These are phyloP conservation scores for Morelia viridis DNA, from an alignment of 2,797 vertebrate species.

Conservation along the genomic window DNA sequence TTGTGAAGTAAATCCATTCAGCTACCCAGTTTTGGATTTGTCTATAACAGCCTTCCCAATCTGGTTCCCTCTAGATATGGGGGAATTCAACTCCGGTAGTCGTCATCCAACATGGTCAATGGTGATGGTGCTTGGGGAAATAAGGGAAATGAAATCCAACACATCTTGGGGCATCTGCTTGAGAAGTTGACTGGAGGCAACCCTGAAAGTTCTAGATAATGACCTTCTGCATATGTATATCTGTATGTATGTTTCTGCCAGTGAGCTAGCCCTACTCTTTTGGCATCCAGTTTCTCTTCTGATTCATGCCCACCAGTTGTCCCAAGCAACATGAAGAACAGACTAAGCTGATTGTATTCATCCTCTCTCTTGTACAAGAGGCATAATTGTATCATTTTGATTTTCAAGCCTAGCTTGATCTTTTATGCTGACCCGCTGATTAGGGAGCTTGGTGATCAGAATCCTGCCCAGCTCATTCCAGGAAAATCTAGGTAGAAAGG, in stretches of 20 bases:
- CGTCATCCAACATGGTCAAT: background rate
- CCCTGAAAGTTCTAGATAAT: background rate
- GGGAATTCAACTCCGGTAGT: too few relatives aligned
- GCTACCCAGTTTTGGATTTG: background rate
- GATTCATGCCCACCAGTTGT: background rate
- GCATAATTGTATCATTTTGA: background rate
- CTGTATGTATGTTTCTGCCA: background rate
- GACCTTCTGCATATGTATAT: background rate
- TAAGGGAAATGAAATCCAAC: background rate
- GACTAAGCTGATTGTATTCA: background rate
- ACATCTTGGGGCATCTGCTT: background rate
- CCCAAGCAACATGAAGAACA: background rate
- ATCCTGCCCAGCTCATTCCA: background rate
- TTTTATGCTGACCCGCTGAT: background rate
- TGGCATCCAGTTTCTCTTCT: background rate
- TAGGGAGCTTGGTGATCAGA: background rate
- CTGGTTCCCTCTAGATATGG: too few relatives aligned
- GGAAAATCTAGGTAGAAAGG: background rate
- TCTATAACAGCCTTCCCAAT: too few relatives aligned
- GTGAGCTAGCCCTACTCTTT: background rate
- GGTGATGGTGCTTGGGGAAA: background rate
- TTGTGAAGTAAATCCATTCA: background rate
- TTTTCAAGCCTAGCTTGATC: background rate
- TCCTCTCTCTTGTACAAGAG: background rate
- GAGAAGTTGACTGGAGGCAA: background rate